Evolutionary conservation across 2,797 vertebrate species (phyloP).

Genomic region (Molossus molossus): DNA sequence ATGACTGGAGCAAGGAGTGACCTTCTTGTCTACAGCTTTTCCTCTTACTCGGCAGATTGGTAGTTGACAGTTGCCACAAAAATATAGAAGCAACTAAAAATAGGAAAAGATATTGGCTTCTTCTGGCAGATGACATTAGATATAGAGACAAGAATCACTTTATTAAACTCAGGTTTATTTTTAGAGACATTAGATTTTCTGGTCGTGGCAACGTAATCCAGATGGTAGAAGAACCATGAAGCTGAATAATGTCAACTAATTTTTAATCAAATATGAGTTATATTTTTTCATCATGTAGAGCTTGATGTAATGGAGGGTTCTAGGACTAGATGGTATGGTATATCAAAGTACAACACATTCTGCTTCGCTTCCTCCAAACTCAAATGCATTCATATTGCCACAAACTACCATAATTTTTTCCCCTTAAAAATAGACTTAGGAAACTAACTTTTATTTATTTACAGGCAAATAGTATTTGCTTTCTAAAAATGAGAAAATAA

Average conservation of each 20-base stretch:
- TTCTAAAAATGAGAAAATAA: slow-evolving; percentile 65
- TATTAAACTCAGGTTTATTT: slow-evolving; percentile 54
- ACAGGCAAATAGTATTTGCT: not conserved
- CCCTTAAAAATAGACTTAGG: slow-evolving; percentile 36
- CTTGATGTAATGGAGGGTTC: not conserved
- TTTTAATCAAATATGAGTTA: slow-evolving; percentile 54
- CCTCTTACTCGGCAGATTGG: not conserved
- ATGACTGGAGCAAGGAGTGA: not conserved
- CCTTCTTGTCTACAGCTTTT: not conserved
- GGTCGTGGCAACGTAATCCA: not conserved
- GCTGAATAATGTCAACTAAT: slow-evolving; percentile 50
- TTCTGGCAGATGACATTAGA: not conserved
- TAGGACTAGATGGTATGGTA: not conserved
- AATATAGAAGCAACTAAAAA: slow-evolving; percentile 59
- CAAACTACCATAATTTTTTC: not conserved
- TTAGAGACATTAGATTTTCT: slow-evolving; percentile 10
- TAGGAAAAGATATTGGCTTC: not conserved
- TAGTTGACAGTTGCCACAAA: not conserved
- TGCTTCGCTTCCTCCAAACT: not conserved
- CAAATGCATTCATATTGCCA: not conserved
- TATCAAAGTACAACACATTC: not conserved
- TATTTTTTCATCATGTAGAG: slow-evolving; percentile 16
- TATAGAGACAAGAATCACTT: slow-evolving; percentile 9
- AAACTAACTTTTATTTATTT: not conserved
- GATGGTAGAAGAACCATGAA: slow-evolving; percentile 36